Evolutionary conservation across 2,888 invertebrate genomes (phyloP), one percentile per base, ranked within the genome.

Genomic region (Eurytoma adleriae): DNA sequence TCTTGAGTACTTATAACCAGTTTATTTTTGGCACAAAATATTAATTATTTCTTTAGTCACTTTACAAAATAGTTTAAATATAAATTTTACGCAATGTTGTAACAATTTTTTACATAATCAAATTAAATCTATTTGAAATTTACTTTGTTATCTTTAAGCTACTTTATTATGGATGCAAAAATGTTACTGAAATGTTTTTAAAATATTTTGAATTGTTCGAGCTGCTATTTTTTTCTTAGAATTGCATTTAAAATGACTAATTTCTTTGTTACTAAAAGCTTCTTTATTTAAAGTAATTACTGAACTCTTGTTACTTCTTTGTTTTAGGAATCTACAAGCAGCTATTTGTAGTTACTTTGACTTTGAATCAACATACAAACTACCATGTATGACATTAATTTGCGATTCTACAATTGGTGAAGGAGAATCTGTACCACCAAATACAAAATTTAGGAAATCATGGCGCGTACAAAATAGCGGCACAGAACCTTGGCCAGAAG

Each of bases 341-440:
- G 99, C 99, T 78, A 95, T 99, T 86, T 96, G 98, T 91, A 96
- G 98, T 87, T 99, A 98, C 91, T 95, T 98, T 92, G 99, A 99
- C 91, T 96, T 95, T 88, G 94, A 95, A 88, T 94, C 95, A 85
- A 93, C 94, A 84, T 93, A 92, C 90, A 94, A 93, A 91, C 92
- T 96, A 90, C 95, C 96, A 86, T 94, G 93, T 70, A 96, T 97
- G 96, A 92, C 94, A 61, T 91, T 97, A 84, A 91, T 95, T 84
- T 93, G 93, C 85, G 96, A 96, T 91, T 93, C 95, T 83, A 94
- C 95, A 48, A 94, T 96, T 82, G 95, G 94, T 57, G 96, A 96
- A 86, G 96, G 95, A 78, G 94, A 96, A 90, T 94, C 94, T 83
- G 93, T 95, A 67, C 94, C 95, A 83, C 95, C 95, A 16, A 93